A percentile compares a stretch with the other conserved stretches of the same genome.
phyloP scores from a whole-genome alignment of 1,140 invertebrate genomes.

The Psix sp. region DNA sequence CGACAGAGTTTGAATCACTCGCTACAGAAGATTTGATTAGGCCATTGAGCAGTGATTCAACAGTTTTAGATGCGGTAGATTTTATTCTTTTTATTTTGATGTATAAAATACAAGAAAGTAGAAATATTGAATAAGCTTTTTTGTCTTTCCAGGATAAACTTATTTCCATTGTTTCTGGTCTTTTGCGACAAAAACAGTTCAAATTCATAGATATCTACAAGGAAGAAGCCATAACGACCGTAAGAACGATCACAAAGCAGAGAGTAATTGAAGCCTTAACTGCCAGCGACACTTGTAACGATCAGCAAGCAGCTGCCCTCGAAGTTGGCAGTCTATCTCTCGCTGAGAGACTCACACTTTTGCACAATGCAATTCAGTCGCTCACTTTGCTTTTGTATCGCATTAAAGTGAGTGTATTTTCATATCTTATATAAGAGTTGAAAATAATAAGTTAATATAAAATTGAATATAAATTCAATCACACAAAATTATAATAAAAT shows the following conservation, averaged over 20 bases:
- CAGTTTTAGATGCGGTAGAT: constrained; percentile 81
- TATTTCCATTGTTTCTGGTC: constrained; percentile 91
- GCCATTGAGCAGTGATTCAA: constrained; percentile 82
- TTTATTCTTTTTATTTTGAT: constrained; percentile 3
- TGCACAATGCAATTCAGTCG: constrained; percentile 84
- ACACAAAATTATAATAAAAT: too few relatives aligned
- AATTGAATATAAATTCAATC: too few relatives aligned
- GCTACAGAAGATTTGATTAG: constrained; percentile 94
- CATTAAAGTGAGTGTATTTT: constrained; percentile 81
- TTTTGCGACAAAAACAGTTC: constrained; percentile 90
- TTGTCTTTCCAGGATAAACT: constrained; percentile 84
- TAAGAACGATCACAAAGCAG: constrained; percentile 93
- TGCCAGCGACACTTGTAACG: constrained; percentile 79
- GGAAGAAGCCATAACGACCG: constrained; percentile 91
- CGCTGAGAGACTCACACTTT: constrained; percentile 87
- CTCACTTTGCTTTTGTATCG: constrained; percentile 78
- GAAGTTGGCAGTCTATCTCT: constrained; percentile 80
- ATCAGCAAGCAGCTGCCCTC: constrained; percentile 74
- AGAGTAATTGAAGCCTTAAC: constrained; percentile 88
- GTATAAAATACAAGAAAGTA: not conserved
- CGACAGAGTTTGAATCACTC: constrained; percentile 95
- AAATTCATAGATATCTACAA: constrained; percentile 92
- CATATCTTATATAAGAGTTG: too few relatives aligned
- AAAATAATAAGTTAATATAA: too few relatives aligned
- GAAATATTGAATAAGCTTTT: not conserved